Evolutionary conservation across 2,888 invertebrate species (phyloP).

Genomic region (Pristionchus japonicus): DNA sequence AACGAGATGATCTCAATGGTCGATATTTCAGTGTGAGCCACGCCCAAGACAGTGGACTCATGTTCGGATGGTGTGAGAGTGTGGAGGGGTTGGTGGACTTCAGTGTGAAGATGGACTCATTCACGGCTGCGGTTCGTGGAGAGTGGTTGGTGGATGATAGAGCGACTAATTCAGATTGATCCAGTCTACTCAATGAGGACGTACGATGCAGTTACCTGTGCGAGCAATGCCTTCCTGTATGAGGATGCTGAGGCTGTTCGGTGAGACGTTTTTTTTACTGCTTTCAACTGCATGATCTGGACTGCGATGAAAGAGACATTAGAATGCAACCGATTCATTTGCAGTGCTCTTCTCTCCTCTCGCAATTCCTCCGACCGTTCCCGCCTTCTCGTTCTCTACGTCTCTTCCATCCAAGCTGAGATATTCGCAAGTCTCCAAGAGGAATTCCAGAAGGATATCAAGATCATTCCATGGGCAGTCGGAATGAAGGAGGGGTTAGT

Average conservation of each 20-base stretch:
- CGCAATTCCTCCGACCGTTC: neutral
- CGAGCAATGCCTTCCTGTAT: slow-evolving; percentile 26
- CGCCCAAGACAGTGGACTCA: slow-evolving; percentile 9
- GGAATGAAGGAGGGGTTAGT: neutral
- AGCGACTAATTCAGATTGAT: neutral
- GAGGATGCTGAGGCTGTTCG: neutral
- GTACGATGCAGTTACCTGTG: slow-evolving; percentile 20
- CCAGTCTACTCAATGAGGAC: slow-evolving; percentile 15
- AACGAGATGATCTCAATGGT: neutral
- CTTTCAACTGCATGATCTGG: neutral
- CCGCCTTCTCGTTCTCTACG: slow-evolving; percentile 29
- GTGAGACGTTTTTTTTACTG: neutral
- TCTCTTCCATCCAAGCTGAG: slow-evolving; percentile 12
- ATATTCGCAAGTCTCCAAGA: neutral
- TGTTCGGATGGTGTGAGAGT: slow-evolving; percentile 37
- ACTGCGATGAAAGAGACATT: neutral
- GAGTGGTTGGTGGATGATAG: neutral
- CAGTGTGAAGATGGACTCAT: slow-evolving; percentile 10
- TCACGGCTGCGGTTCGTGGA: neutral
- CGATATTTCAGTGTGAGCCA: neutral
- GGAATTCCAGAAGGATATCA: neutral
- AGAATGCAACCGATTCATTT: too few relatives aligned
- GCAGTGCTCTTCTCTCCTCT: slow-evolving; percentile 36
- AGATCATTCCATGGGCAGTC: slow-evolving; percentile 40
- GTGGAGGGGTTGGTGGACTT: slow-evolving; percentile 46